These are phyloP conservation scores for Amblyraja radiata DNA, from an alignment of 2,797 vertebrate species.

Conservation along the genomic window DNA sequence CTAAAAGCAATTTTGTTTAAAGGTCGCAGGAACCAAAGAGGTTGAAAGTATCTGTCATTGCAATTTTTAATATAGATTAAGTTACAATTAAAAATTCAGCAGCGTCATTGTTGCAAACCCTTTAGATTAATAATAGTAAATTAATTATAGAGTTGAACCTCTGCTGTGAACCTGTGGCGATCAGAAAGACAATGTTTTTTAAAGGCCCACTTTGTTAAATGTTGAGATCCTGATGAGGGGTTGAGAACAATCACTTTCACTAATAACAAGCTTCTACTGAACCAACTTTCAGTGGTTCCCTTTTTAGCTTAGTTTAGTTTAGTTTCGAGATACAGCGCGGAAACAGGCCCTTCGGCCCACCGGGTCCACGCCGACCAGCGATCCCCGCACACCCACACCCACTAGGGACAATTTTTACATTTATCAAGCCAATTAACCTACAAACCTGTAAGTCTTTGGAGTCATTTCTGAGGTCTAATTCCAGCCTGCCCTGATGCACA, in stretches of 20 bases:
- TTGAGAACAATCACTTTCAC: neutral
- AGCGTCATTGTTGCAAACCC: neutral
- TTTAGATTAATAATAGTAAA: neutral
- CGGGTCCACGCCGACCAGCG: too few species aligned
- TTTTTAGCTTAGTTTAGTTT: too few species aligned
- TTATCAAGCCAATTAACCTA: too few species aligned
- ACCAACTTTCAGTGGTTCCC: neutral
- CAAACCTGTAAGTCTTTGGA: too few species aligned
- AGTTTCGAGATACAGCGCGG: neutral
- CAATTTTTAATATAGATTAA: neutral
- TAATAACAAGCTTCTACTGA: neutral
- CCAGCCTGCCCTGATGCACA: neutral
- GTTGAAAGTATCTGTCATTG: neutral
- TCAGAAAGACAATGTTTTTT: neutral
- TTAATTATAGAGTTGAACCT: constrained; percentile 10
- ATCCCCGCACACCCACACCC: too few species aligned
- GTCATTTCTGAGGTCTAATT: neutral
- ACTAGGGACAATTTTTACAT: too few species aligned
- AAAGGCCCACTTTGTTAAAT: constrained; percentile 3
- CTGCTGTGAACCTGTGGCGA: neutral
- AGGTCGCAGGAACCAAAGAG: neutral
- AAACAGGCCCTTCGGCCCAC: too few species aligned
- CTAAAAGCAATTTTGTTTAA: neutral
- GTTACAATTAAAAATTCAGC: neutral
- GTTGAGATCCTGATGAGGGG: neutral